Evolutionary conservation across 1,140 invertebrate species (phyloP), one percentile per base, ranked within the genome.

Genomic region (Ectropis grisescens): DNA sequence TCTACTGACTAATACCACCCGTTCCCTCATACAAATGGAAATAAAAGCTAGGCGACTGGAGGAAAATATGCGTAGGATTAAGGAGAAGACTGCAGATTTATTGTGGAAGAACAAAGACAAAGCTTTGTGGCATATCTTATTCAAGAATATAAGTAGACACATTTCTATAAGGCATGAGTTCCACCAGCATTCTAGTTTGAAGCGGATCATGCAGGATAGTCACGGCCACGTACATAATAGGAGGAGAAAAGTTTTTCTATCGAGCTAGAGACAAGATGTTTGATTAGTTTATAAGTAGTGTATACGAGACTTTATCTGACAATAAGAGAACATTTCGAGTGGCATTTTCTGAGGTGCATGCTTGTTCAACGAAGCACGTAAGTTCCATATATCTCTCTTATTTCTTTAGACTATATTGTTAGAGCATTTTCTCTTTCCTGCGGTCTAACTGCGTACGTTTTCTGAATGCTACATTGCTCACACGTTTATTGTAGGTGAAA

Each of bases 221-320:
- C 33, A 91, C 90, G 89, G 56, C 74, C 79, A 32, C 86, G 83
- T 12, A 93, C 95, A 1, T 45, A 88, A 47, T 89, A 93, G 93
- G 2, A 19, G 43, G 19, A 53, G 54, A 58, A 60, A 56, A 59
- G 31, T 51, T 44, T 41, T 51, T 13, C 24, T 43, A 11, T 30
- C 36, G 10, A 42, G 47, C 43, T 37, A 40, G 34, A 43, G 13
- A 24, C 38, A 30, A 13, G 1, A 26, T 35, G 29, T 19, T 39
- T 27, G 19, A 37, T 10, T 26, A 42, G 24, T 34, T 34, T 36
- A 29, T 31, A 19, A 19, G 16, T 19, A 19, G 3, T 19, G 16
- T 19, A 19, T 19, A 19, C 16, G 16, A 35, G 24, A 39, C 35
- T 36, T 55, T 33, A 33, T 41, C 26, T 51, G 51, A 58, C 51